Evolutionary conservation across 1,140 invertebrate species (phyloP), one percentile per base, ranked within the genome.

Genomic region (Trichonephila clavipes): DNA sequence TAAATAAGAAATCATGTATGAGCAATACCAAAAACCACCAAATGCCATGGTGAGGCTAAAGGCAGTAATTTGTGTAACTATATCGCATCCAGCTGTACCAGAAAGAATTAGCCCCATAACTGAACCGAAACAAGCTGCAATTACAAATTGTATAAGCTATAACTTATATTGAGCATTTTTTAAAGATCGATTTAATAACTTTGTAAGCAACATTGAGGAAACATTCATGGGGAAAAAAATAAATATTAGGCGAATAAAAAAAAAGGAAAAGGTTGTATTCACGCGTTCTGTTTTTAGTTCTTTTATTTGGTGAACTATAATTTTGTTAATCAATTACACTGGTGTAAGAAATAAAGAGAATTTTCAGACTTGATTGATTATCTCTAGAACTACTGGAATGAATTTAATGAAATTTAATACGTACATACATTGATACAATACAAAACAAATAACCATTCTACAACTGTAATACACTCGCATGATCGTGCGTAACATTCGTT

Each of bases 101-200:
- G 98, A 96, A 7, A 96, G 95, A n/a, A 98, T 95, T 24, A 98
- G 96, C 95, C 97, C 98, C 8, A 96, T 94, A 64, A 96, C 96
- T 8, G 98, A 97, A 97, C 96, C 18, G 97, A 95, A 1, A 97
- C 97, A 61, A 97, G 97, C 97, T 94, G 40, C 21, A n/a, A 18
- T n/a, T 24, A 58, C 8, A 66, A n/a, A 66, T 8, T 66, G 64
- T 6, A 7, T 2, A 10, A n/a, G n/a, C 0, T n/a, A 66, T 66
- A 8, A 7, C n/a, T 21, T 10, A 66, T n/a, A 51, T 51, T 51
- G 10, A 10, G 51, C 10, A 51, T 51, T 51, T 51, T 7, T 51
- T 51, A 10, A 10, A 51, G 34, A 40, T 40, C 34, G 0, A 51
- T 66, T 7, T 5, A n/a, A n/a, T 66, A 66, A 12, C 19, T n/a